A percentile compares a stretch with the other conserved stretches of the same genome.
Conservation (phyloP, 2,888 invertebrate species). For the Tachina lurida region DNA sequence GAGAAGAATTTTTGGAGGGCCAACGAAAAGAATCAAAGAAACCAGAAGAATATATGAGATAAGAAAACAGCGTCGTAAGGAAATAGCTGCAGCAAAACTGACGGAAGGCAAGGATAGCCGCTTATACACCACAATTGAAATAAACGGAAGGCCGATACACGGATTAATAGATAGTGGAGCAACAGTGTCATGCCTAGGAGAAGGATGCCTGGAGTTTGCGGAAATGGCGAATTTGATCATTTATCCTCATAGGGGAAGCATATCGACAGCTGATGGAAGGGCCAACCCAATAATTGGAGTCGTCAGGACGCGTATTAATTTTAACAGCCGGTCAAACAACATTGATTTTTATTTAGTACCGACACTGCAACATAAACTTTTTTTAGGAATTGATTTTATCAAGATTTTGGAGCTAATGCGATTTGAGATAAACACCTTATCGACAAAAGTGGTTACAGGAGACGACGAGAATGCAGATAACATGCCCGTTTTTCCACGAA, state of each 20-base stretch:
- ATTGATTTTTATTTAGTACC: conserved; percentile 54
- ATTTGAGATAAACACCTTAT: neutral
- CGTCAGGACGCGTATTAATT: conserved; percentile 14
- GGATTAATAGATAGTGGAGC: too few relatives aligned
- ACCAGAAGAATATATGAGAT: too few relatives aligned
- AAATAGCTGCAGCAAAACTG: too few relatives aligned
- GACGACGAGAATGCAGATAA: too few relatives aligned
- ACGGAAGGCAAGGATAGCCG: too few relatives aligned
- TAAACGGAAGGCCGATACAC: too few relatives aligned
- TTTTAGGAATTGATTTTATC: conserved; percentile 49
- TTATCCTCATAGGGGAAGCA: neutral
- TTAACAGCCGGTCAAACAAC: conserved; percentile 13
- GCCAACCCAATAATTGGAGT: conserved; percentile 27
- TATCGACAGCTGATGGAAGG: conserved; percentile 31
- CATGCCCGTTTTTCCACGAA: neutral
- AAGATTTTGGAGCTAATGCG: neutral
- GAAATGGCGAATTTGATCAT: neutral
- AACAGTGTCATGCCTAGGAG: too few relatives aligned
- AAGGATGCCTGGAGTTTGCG: too few relatives aligned
- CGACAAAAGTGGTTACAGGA: neutral
- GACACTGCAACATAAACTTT: conserved; percentile 19
- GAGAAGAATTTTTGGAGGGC: too few relatives aligned
- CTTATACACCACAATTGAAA: too few relatives aligned
- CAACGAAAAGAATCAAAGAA: too few relatives aligned
- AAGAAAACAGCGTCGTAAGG: too few relatives aligned